Evolutionary conservation across 2,888 invertebrate genomes (phyloP).

Genomic region (Hipparchia semele): DNA sequence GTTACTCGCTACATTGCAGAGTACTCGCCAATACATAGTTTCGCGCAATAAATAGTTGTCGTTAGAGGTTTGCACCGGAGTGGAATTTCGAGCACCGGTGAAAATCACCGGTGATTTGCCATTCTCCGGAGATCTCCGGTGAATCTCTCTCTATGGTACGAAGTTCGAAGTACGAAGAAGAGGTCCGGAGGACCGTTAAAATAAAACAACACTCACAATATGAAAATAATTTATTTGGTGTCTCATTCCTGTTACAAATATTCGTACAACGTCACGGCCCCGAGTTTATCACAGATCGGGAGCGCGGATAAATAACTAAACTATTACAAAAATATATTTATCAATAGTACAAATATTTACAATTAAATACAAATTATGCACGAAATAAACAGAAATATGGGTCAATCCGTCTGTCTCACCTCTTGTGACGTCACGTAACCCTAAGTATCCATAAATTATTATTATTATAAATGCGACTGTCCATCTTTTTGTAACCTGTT

Average conservation of each 20-base stretch:
- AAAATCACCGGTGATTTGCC: no score
- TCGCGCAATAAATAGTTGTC: no score
- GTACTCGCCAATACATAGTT: no score
- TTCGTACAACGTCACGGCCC: slow-evolving; percentile 38
- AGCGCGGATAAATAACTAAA: slow-evolving; percentile 27
- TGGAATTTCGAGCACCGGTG: no score
- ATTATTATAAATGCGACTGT: no score
- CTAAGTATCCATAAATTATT: no score
- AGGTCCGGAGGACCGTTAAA: neutral
- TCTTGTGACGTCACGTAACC: no score
- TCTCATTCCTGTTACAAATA: slow-evolving; percentile 58
- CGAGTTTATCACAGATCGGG: slow-evolving; percentile 36
- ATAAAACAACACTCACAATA: slow-evolving; percentile 40
- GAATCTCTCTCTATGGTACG: no score
- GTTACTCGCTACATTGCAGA: no score
- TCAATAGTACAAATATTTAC: slow-evolving; percentile 58
- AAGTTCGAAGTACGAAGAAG: neutral
- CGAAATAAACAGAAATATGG: slow-evolving; percentile 44
- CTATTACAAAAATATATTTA: slow-evolving; percentile 69
- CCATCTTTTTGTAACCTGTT: no score
- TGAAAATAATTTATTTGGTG: slow-evolving; percentile 71
- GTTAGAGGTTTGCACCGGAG: no score
- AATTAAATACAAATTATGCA: slow-evolving; percentile 50
- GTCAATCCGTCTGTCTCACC: neutral
- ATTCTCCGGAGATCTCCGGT: no score